Evolutionary conservation across 2,113 vertebrate species (phyloP).

Genomic region (Actenoides hombroni): DNA sequence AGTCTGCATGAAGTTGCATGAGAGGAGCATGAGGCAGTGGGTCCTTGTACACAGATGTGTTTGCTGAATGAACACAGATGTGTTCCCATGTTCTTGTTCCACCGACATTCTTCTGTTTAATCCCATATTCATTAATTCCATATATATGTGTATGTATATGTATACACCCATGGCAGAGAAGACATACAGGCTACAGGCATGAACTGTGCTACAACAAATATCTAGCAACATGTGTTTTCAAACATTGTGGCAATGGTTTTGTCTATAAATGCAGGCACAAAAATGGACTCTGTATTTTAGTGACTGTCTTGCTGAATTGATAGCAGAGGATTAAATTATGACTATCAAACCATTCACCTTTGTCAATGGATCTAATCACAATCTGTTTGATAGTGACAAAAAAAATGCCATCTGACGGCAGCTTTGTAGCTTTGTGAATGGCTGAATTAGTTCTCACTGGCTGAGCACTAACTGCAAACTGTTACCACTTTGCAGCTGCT

Average conservation of each 20-base stretch:
- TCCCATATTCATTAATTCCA: neutral
- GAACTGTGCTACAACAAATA: neutral
- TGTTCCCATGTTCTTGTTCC: neutral
- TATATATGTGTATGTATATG: neutral
- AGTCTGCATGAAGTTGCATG: neutral
- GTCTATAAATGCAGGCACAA: neutral
- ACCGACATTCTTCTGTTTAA: neutral
- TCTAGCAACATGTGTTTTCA: neutral
- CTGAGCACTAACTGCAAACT: conserved; percentile 44
- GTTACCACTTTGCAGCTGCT: neutral
- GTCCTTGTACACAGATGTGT: neutral
- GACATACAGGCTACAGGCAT: neutral
- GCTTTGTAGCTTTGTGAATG: conserved; percentile 48
- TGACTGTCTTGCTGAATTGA: neutral
- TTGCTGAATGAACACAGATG: rapidly evolving
- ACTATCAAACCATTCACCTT: conserved; percentile 26
- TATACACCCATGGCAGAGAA: neutral
- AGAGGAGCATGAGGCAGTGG: neutral
- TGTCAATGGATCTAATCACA: neutral
- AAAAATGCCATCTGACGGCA: neutral
- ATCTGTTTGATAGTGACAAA: conserved; percentile 3
- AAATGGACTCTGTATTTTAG: neutral
- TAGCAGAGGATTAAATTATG: conserved; percentile 13
- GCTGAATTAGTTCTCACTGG: conserved; percentile 29
- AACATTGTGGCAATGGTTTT: neutral